Conservation (phyloP, 2,113 vertebrate species). For the Prietella phreatophila region DNA sequence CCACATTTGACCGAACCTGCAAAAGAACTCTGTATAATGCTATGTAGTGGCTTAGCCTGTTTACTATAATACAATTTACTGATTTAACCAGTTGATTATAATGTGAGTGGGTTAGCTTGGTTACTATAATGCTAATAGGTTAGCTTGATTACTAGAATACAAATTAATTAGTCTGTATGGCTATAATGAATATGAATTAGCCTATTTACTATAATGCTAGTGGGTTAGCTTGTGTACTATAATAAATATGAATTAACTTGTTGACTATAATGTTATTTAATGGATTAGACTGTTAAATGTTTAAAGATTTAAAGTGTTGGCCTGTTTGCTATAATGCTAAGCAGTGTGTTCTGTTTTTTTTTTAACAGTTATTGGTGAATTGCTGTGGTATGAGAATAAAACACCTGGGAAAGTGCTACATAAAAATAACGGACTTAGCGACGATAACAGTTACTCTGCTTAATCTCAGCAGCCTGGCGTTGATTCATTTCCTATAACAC, state of each 20-base stretch:
- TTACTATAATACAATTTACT: background rate
- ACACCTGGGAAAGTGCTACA: background rate
- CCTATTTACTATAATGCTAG: background rate
- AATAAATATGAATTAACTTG: background rate
- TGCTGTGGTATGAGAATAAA: background rate
- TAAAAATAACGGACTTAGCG: background rate
- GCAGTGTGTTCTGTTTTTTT: background rate
- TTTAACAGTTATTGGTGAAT: background rate
- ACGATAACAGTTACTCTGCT: background rate
- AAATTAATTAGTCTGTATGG: background rate
- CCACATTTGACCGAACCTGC: background rate
- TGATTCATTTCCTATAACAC: too few relatives aligned
- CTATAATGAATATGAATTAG: background rate
- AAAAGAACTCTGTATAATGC: background rate
- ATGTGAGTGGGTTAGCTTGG: background rate
- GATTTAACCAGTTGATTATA: background rate
- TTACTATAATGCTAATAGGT: background rate
- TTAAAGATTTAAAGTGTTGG: background rate
- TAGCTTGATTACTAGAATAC: background rate
- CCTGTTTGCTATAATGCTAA: background rate
- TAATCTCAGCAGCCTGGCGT: background rate
- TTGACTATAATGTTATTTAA: background rate
- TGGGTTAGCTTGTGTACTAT: background rate
- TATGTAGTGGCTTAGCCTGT: background rate
- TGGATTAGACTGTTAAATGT: background rate